Evolutionary conservation across 2,888 invertebrate species (phyloP), one percentile per base, ranked within the genome.

Genomic region (Pachymerium ferrugineum): DNA sequence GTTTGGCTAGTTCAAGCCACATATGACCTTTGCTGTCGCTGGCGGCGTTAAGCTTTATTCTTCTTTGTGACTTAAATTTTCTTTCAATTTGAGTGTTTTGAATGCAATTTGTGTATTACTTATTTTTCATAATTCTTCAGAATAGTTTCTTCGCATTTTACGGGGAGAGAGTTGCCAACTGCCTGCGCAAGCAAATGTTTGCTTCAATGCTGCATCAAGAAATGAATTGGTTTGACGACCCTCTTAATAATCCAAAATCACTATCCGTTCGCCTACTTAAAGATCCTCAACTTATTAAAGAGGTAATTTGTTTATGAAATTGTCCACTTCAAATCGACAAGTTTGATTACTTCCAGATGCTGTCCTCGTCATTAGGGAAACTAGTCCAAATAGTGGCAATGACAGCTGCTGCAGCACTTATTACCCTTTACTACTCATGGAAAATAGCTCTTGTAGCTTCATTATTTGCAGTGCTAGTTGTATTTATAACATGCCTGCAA

Each of bases 151-250:
- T 72, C 38, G 22, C 47, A 22, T 72, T 38, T 42, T 72, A 42
- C 30, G 72, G 72, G 22, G 72, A 42, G 10, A 10, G 72, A 47
- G 8, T 72, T 4, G 8, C 72, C 5, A 72, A 72, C 25, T 8
- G 22, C 4, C 10, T 72, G 10, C 16, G 72, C 14, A 47, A 42
- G 38, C 38, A 25, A 19, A 8, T 72, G 28, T 72, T 72, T 22
- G 6, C 14, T 14, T n/a, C 72, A 16, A 42, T 72, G n/a, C 14
- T 72, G 16, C 22, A 25, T n/a, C 72, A 72, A 38, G 72, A 72
- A 72, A 22, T 72, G 22, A 72, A 8, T 72, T 72, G 72, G 72
- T 72, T 72, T 42, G 72, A 72, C 5, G 72, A 72, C 38, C 72
- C 72, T 10, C n/a, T 8, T 5, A 72, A 72, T 25, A 42, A 38